phyloP scores from a whole-genome alignment of 2,888 invertebrate species.

The Microplitis manilae region DNA sequence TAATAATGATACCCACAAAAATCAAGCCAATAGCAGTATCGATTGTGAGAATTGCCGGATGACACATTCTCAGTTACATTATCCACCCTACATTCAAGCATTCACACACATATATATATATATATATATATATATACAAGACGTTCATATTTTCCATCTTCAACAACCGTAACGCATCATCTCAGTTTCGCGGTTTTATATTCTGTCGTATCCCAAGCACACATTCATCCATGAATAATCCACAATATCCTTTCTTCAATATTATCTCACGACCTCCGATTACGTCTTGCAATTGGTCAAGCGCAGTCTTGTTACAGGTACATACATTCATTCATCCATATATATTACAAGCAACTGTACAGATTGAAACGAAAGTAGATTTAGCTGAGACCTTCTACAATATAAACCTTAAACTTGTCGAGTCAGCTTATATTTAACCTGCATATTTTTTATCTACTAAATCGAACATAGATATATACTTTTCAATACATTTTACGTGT shows the following conservation, averaged over 20 bases:
- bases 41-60: slow-evolving; percentile 38
- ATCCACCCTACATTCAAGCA: too few relatives aligned
- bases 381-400: slow-evolving; percentile 9
- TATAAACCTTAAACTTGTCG: background rate
- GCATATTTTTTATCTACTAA: background rate
- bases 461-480: too few relatives aligned
- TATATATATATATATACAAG: slow-evolving; percentile 8
- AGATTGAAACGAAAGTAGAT: slow-evolving; percentile 26
- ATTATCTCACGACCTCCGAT: slow-evolving; percentile 30
- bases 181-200: slow-evolving; percentile 39
- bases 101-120: too few relatives aligned
- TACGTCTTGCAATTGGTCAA: slow-evolving; percentile 12
- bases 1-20: slow-evolving; percentile 3
- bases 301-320: slow-evolving; percentile 6
- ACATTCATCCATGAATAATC: background rate
- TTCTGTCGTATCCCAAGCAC: background rate
- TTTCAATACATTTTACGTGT: too few relatives aligned
- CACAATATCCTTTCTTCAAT: slow-evolving; percentile 8
- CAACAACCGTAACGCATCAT: slow-evolving; percentile 11
- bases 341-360: slow-evolving; percentile 1
- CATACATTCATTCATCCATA: background rate
- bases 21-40: background rate
- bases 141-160: background rate
- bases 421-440: background rate
- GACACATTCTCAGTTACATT: slow-evolving; percentile 37